These are phyloP conservation scores for Craseonycteris thonglongyai DNA, from an alignment of 2,113 vertebrate genomes.

Conservation along the genomic window DNA sequence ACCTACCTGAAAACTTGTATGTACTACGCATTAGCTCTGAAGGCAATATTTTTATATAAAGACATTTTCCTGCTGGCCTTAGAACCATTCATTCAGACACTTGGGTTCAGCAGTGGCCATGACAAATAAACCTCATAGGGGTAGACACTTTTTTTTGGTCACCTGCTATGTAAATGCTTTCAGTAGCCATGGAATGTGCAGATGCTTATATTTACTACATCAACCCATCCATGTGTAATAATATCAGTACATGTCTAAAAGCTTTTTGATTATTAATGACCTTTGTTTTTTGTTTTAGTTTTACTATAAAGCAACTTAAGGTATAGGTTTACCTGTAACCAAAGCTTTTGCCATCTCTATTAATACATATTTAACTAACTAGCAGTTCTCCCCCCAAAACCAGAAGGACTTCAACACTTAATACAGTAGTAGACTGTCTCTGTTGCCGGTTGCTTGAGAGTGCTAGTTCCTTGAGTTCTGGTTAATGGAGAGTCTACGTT, in stretches of 20 bases:
- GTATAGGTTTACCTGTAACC: neutral
- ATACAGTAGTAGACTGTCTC: too few species aligned
- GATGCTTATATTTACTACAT: neutral
- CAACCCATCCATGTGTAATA: neutral
- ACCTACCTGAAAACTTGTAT: neutral
- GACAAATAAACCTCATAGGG: neutral
- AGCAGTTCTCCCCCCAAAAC: neutral
- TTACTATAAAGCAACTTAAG: neutral
- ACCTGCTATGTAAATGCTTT: neutral
- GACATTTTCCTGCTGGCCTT: neutral
- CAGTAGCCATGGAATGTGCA: neutral
- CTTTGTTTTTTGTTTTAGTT: neutral
- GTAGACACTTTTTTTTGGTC: neutral
- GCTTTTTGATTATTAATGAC: neutral
- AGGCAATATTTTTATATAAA: neutral
- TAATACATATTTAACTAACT: neutral
- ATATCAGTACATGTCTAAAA: neutral
- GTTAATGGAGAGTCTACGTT: too few species aligned
- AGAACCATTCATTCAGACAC: neutral
- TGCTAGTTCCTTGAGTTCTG: too few species aligned
- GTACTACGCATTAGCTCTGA: neutral
- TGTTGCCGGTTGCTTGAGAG: too few species aligned
- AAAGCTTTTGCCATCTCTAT: neutral
- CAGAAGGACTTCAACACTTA: neutral
- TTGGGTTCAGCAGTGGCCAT: neutral